Base-by-base conservation (phyloP, 2,113 vertebrate genomes). In the Hydrochoerus hydrochaeris region DNA sequence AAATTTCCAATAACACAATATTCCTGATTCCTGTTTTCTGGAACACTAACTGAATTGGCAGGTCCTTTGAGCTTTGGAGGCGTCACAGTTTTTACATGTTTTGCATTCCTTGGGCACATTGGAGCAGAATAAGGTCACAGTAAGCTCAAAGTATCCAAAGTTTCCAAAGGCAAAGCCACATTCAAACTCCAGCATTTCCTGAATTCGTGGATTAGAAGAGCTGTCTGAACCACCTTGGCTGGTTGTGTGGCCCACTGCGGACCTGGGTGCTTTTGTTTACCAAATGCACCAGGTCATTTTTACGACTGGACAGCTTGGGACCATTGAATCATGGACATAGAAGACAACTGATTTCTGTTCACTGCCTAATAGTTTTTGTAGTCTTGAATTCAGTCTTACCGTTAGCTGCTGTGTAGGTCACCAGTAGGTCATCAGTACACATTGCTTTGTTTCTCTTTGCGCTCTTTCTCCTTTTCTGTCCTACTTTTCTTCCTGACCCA, bases 121-220 rank as follows among this genome's bases (percentile, higher is more conserved):
- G 30, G 30, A 94, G 20, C 20, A 91, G 9, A 69, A 85, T 73
- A 86, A 86, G 44, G 63, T 80, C 81, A 75, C 10, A 63, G 44
- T 52, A 84, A 83, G 17, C 6, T 67, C 57, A 75, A 93, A 60
- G 38, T 80, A 81, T 81, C 26, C 41, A 88, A 69, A 83, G 71
- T 92, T 69, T 52, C 71, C 83, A 57, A 96, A 81, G 89, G 9
- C 20, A 54, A 90, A 90, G 35, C 28, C 88, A 88, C 91, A 88
- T 46, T 60, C 88, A 93, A 86, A 62, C 2, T 2, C 11, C 12
- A 41, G 1, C 30, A 32, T 93, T 67, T 77, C 20, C 49, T 85
- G 52, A 73, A 62, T 30, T 93, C 46, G 19, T n/a, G 46, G 14
- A 67, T 52, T 32, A 92, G 19, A 84, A 94, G 35, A 93, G 85